Evolutionary conservation across 2,888 invertebrate species (phyloP), one percentile per base, ranked within the genome.

Genomic region (Molanna angustata): DNA sequence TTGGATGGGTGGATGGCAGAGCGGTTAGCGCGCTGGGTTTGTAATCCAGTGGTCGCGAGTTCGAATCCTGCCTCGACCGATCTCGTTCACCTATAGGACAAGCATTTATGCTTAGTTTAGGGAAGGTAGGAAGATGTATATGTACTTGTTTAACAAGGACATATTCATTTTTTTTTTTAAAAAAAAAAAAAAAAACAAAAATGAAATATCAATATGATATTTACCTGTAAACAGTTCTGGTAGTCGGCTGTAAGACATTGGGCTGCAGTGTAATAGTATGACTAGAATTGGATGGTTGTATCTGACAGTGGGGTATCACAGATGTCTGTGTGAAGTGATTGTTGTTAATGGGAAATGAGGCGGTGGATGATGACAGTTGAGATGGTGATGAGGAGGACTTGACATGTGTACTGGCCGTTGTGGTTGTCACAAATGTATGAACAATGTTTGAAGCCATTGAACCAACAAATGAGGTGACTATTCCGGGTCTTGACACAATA

Each of bases 261-360:
- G 56, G 49, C 20, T 56, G 59, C 6, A 77, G 66, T 3, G 74
- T 73, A 7, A 76, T 69, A 1, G 73, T 73, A 53, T 76, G 76
- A 3, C 74, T 73, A 6, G 75, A 31, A 14, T 44, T 32, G 4
- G 49, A 21, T 6, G 50, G 46, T 14, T 33, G 16, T n/a, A n/a
- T n/a, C n/a, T n/a, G n/a, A n/a, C n/a, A n/a, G 21, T 55, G 55
- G n/a, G 53, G 42, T 18, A 56, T 49, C 9, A 54, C 39, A 22
- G 54, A 54, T 14, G 46, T 45, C 44, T 58, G 56, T 4, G 56
- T 44, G 32, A 56, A 56, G 0, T 47, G 47, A 37, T 42, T 35
- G 16, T 19, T 49, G 18, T 22, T 33, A 13, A 18, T 49, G 14
- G 58, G 54, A 14, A 48, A 37, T 14, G 58, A 43, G 41, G 54